Percentiles rank a stretch among this genome's conserved stretches.
phyloP scores from a whole-genome alignment of 2,888 invertebrate species.

The Microplitis deprimator region DNA sequence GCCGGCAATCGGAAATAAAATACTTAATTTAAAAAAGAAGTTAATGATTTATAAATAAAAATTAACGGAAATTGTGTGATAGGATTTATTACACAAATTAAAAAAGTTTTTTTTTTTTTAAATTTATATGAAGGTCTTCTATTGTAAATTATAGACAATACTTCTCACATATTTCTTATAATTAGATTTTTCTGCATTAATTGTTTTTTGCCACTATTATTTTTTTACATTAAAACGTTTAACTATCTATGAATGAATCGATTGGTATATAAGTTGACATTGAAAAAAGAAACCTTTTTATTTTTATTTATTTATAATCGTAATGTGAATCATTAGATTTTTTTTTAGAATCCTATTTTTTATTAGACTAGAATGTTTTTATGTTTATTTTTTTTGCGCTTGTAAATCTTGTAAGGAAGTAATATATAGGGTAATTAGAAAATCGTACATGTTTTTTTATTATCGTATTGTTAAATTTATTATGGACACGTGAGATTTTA shows the following conservation, averaged over 20 bases:
- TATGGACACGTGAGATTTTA: not conserved
- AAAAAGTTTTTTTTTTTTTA: conserved; percentile 8
- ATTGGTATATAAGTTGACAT: not conserved
- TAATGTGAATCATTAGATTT: conserved; percentile 11
- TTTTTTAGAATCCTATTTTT: not conserved
- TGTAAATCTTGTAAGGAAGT: not conserved
- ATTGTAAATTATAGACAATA: conserved; percentile 10
- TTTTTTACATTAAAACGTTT: conserved; percentile 4
- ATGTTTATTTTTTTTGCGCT: not conserved
- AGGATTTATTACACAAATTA: conserved; percentile 6
- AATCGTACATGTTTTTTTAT: not conserved
- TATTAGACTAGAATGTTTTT: not conserved
- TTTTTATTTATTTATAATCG: not conserved
- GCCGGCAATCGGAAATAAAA: no score
- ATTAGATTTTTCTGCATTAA: not conserved
- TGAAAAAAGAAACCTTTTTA: conserved; percentile 1
- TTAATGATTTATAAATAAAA: not conserved
- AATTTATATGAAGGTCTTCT: conserved; percentile 7
- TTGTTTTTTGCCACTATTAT: not conserved
- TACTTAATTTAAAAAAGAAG: no score
- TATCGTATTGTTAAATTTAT: not conserved
- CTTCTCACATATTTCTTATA: conserved; percentile 7
- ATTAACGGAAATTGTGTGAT: conserved; percentile 15
- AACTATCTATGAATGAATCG: not conserved
- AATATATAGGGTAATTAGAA: not conserved